Evolutionary conservation across 2,113 vertebrate genomes (phyloP).

Genomic region (Notothenia coriiceps): DNA sequence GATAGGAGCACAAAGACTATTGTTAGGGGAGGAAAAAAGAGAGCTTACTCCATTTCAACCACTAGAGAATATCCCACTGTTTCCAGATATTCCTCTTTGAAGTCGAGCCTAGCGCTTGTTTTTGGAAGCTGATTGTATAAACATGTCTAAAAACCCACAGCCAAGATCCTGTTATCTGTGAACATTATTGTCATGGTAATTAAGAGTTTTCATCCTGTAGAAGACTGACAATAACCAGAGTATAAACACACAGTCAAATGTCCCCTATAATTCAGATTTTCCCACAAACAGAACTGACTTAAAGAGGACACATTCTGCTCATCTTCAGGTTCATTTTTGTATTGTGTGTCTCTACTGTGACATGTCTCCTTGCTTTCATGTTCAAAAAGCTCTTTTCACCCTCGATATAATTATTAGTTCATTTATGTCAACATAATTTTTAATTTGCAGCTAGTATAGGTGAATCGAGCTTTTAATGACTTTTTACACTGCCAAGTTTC

Average conservation of each 20-base stretch:
- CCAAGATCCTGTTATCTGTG: neutral
- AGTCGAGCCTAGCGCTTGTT: neutral
- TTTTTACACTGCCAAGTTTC: too few relatives aligned
- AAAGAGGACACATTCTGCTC: too few relatives aligned
- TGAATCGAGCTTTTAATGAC: too few relatives aligned
- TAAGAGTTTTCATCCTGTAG: constrained; percentile 23
- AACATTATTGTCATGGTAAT: constrained; percentile 34
- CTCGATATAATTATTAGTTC: too few relatives aligned
- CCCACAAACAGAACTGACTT: neutral
- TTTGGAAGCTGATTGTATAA: constrained; percentile 20
- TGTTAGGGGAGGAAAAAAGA: constrained; percentile 41
- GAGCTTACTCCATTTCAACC: constrained; percentile 8
- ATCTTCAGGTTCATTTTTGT: too few relatives aligned
- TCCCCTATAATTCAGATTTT: constrained; percentile 35
- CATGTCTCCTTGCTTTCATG: too few relatives aligned
- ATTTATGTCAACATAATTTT: too few relatives aligned
- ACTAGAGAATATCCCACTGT: constrained; percentile 12
- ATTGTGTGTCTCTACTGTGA: too few relatives aligned
- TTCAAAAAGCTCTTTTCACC: too few relatives aligned
- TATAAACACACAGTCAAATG: neutral
- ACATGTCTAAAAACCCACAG: neutral
- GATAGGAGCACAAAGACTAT: constrained; percentile 56
- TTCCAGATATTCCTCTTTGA: constrained; percentile 12
- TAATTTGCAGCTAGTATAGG: too few relatives aligned
- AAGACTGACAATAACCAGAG: constrained; percentile 8